Conservation (phyloP, 1,140 invertebrate species). For the Bradynema listronoti region DNA sequence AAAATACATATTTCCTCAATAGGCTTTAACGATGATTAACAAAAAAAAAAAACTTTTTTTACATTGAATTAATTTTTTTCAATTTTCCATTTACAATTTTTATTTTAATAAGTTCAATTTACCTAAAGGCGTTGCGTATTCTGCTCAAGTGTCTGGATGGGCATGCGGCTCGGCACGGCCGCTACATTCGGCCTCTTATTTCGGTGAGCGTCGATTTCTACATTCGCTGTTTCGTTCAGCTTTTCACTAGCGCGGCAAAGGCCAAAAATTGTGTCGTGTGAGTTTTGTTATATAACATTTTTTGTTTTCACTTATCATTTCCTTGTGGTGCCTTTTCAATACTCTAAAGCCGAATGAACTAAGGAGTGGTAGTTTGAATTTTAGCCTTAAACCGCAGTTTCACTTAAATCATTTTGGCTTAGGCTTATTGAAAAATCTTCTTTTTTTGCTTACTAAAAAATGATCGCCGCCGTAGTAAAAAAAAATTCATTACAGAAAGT, state of each 20-base stretch:
- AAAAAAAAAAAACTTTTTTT: too few species aligned
- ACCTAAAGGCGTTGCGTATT: slow-evolving; percentile 75
- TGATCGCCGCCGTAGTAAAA: too few species aligned
- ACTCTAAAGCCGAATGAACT: too few species aligned
- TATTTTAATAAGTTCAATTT: slow-evolving; percentile 8
- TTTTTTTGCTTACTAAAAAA: slow-evolving; percentile 15
- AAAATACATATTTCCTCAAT: too few species aligned
- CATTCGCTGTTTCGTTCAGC: slow-evolving; percentile 81
- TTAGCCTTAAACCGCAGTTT: too few species aligned
- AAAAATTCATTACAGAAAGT: slow-evolving; percentile 41
- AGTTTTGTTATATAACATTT: slow-evolving; percentile 34
- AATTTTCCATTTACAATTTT: too few species aligned
- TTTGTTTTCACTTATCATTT: too few species aligned
- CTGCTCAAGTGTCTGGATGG: slow-evolving; percentile 79
- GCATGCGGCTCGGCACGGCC: slow-evolving; percentile 82
- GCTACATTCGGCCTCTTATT: slow-evolving; percentile 82
- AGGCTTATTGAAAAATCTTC: slow-evolving; percentile 12
- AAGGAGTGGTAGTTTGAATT: too few species aligned
- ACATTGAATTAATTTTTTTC: too few species aligned
- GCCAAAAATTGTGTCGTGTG: slow-evolving; percentile 77
- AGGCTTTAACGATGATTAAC: too few species aligned
- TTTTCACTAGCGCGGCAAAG: slow-evolving; percentile 71
- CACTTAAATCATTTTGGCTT: too few species aligned
- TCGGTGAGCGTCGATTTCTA: slow-evolving; percentile 95
- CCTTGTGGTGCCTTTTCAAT: too few species aligned